These are phyloP conservation scores for Rhynchonycteris naso DNA, from an alignment of 2,797 vertebrate genomes.

Conservation along the genomic window DNA sequence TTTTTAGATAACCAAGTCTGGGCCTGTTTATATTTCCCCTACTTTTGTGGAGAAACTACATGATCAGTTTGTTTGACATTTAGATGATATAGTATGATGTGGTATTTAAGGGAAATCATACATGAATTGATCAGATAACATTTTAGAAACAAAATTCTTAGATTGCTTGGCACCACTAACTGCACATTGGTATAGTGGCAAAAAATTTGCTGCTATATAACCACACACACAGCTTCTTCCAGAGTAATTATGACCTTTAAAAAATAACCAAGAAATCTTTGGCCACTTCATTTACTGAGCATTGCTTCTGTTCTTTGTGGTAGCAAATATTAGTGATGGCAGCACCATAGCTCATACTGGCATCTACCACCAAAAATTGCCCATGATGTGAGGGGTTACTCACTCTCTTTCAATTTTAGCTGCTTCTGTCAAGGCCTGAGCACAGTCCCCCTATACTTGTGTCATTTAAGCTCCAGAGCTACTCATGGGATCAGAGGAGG, in stretches of 20 bases:
- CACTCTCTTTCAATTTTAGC: background rate
- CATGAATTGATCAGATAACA: background rate
- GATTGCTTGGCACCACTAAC: background rate
- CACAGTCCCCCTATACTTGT: background rate
- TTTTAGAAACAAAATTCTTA: background rate
- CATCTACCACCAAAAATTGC: background rate
- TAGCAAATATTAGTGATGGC: background rate
- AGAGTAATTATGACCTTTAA: background rate
- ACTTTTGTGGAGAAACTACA: background rate
- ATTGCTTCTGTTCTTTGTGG: background rate
- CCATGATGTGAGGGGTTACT: accelerated
- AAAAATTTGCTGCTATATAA: background rate
- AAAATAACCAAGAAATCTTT: slow-evolving; percentile 1
- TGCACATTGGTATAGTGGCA: background rate
- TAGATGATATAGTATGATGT: background rate
- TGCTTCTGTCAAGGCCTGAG: background rate
- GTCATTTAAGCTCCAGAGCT: background rate
- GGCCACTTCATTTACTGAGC: background rate
- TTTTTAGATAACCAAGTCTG: background rate
- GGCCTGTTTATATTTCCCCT: background rate
- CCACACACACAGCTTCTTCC: background rate
- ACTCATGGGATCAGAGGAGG: accelerated
- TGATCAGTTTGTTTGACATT: background rate
- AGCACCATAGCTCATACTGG: background rate
- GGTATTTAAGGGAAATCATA: background rate